Conservation (phyloP, 2,888 invertebrate species). For the Leptarthrus brevirostris region DNA sequence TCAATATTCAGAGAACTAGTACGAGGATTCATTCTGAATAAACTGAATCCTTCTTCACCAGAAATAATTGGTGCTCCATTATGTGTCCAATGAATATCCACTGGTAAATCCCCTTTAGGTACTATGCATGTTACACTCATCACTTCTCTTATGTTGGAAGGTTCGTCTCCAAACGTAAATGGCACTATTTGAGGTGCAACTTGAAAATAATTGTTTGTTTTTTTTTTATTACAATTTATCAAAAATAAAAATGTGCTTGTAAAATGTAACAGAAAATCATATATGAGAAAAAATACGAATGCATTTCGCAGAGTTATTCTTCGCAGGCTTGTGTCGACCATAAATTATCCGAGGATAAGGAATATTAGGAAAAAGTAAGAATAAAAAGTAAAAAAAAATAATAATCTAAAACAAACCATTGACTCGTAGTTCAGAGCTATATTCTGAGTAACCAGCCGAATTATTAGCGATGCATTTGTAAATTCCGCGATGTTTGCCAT, state of each 20-base stretch:
- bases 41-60: conserved; percentile 66
- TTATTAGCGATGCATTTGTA: conserved; percentile 83
- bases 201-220: conserved; percentile 54
- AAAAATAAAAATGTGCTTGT: too few relatives aligned
- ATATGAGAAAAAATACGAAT: too few relatives aligned
- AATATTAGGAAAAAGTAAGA: conserved; percentile 16
- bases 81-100: conserved; percentile 77
- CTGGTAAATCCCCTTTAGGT: conserved; percentile 77
- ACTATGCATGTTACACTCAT: conserved; percentile 77
- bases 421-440: conserved; percentile 72
- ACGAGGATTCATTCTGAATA: conserved; percentile 63
- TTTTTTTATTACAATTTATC: too few relatives aligned
- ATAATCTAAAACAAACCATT: conserved; percentile 69
- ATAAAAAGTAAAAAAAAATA: conserved; percentile 54
- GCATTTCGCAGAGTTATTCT: too few relatives aligned
- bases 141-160: conserved; percentile 76
- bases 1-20: conserved; percentile 70
- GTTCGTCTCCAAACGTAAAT: conserved; percentile 66
- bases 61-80: conserved; percentile 70
- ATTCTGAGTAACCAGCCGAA: conserved; percentile 76
- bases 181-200: conserved; percentile 67
- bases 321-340: too few relatives aligned
- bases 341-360: too few relatives aligned
- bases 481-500: conserved; percentile 77
- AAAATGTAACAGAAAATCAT: too few relatives aligned